These are phyloP conservation scores for Aramus guarauna DNA, from an alignment of 2,113 vertebrate species.

Conservation along the genomic window DNA sequence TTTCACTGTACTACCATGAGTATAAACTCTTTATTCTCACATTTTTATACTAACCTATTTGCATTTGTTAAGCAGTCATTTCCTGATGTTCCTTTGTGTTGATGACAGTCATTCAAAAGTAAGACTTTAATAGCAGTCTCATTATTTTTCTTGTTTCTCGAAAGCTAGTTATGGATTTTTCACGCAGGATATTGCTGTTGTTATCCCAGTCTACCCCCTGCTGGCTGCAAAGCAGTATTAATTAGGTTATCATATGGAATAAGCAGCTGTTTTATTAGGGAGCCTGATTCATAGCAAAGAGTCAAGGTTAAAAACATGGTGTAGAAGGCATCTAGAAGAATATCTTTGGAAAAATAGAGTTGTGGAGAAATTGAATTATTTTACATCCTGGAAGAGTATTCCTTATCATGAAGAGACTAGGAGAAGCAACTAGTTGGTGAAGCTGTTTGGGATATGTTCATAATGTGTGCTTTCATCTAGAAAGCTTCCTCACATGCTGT, in stretches of 20 bases:
- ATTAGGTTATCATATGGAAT: not conserved
- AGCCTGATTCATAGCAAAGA: not conserved
- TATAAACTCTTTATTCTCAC: not conserved
- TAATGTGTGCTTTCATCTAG: not conserved
- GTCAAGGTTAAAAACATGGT: not conserved
- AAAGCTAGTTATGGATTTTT: not conserved
- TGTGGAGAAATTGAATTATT: not conserved
- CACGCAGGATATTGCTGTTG: not conserved
- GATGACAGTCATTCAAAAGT: not conserved
- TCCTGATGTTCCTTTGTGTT: not conserved
- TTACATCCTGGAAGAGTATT: not conserved
- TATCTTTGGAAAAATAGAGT: not conserved
- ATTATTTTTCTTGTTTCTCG: not conserved
- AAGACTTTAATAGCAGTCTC: not conserved
- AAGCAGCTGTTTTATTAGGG: not conserved
- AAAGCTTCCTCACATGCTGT: not conserved
- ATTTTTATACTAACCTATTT: not conserved
- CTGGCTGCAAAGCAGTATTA: not conserved
- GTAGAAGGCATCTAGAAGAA: not conserved
- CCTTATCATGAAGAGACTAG: not conserved
- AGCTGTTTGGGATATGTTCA: not conserved
- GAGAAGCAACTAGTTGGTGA: not conserved
- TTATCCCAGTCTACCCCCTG: slow-evolving; percentile 23
- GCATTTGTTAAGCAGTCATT: not conserved
- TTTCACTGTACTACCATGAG: not conserved